Evolutionary conservation across 2,797 vertebrate genomes (phyloP).

Genomic region (Sebastiscus albofasciatus): DNA sequence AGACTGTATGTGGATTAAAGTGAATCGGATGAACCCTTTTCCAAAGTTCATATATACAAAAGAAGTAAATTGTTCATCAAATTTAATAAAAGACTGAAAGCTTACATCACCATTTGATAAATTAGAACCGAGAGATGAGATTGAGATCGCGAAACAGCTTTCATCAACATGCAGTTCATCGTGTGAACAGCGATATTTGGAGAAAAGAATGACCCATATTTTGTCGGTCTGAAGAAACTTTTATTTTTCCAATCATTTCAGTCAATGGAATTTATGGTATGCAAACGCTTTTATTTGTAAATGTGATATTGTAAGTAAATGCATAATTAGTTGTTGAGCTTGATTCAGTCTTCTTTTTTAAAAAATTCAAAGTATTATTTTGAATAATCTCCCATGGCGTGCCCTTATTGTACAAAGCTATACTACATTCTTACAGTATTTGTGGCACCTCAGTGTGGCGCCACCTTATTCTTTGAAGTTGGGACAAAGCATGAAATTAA

Average conservation of each 20-base stretch:
- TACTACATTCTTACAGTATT: conserved; percentile 73
- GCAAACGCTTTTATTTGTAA: conserved; percentile 74
- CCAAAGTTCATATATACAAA: conserved; percentile 4
- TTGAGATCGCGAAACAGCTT: not conserved
- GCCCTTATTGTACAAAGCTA: conserved; percentile 73
- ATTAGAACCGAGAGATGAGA: not conserved
- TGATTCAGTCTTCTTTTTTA: conserved; percentile 50
- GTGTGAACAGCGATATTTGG: conserved; percentile 20
- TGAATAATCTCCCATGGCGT: conserved; percentile 61
- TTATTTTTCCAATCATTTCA: conserved; percentile 67
- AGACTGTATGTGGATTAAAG: conserved; percentile 13
- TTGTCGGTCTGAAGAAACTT: conserved; percentile 51
- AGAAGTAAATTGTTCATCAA: not conserved
- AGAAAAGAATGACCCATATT: conserved; percentile 42
- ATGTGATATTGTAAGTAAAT: conserved; percentile 71
- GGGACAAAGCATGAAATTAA: conserved; percentile 77
- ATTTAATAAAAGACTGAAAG: conserved; percentile 9
- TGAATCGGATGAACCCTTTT: conserved; percentile 19
- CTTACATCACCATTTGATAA: conserved; percentile 21
- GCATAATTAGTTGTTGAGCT: conserved; percentile 73
- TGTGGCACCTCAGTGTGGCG: conserved; percentile 60
- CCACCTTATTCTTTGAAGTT: conserved; percentile 69
- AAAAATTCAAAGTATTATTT: conserved; percentile 61
- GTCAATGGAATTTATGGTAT: conserved; percentile 68
- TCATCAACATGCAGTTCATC: conserved; percentile 19